Evolutionary conservation across 2,797 vertebrate species (phyloP).

Genomic region (Muscicapa striata): DNA sequence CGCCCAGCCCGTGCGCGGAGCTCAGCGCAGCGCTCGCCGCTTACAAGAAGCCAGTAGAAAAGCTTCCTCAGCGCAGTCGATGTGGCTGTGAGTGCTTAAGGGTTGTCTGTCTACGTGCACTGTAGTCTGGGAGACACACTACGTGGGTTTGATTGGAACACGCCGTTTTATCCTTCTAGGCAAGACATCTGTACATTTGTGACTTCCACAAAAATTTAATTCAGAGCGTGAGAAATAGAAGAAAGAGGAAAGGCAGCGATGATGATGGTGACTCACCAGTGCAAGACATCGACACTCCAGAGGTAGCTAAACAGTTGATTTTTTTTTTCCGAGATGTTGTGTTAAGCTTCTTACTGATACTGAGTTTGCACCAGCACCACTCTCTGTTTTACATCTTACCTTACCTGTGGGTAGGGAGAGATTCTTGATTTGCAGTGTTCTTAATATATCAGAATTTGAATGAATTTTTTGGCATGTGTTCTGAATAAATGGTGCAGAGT

Average conservation of each 20-base stretch:
- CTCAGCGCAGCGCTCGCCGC: neutral
- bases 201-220: constrained; percentile 87
- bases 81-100: neutral
- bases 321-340: neutral
- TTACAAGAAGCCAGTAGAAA: neutral
- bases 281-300: constrained; percentile 82
- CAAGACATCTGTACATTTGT: constrained; percentile 84
- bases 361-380: accelerated
- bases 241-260: constrained; percentile 85
- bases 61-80: neutral
- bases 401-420: accelerated
- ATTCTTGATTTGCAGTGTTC: neutral
- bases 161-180: constrained; percentile 65
- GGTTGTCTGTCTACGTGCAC: accelerated
- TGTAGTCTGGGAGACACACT: neutral
- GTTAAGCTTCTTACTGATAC: neutral
- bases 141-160: neutral
- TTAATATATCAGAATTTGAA: neutral
- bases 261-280: constrained; percentile 84
- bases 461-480: neutral
- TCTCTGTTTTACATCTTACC: neutral
- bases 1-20: neutral
- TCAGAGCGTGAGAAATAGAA: constrained; percentile 84
- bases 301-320: constrained; percentile 66
- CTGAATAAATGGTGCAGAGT: neutral